Base-by-base conservation (phyloP, 1,140 invertebrate species). In the Drosophila mojavensis region DNA sequence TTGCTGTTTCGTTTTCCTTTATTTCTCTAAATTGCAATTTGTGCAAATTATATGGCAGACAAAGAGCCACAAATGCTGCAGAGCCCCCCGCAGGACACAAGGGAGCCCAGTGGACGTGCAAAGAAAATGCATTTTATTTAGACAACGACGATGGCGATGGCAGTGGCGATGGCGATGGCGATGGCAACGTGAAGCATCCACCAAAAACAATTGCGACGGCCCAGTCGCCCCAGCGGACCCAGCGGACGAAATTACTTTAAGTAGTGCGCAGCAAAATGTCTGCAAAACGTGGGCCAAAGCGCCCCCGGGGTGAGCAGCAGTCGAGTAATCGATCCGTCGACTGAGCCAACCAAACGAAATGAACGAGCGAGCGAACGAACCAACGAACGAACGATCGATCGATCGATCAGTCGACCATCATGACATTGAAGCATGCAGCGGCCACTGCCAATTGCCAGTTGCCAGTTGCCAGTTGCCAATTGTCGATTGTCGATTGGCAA, bases 1-100 rank as follows among this genome's bases (percentile, higher is more conserved):
- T 51, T 54, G 45, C 33, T 65, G 53, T 61, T 66, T 68, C 68
- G 59, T 74, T 68, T 89, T 82, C 84, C 64, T 83, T 81, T 84
- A 89, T 89, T 89, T 89, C 84, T 89, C 70, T 89, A 89, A 89
- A 89, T 89, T 89, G 84, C 84, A 89, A 83, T 89, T 89, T 89
- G 77, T 60, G 70, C 80, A 89, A 89, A 89, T 89, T 89, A 89
- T 89, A 89, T 84, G 75, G 51, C 77, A 80, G 83, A 65, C 76
- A 88, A 88, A 89, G 78, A 75, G 79, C 71, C 79, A 71, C 81
- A 86, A 86, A 85, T 75, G 81, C 64, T 84, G 77, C 20, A 20
- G 20, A 51, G 72, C 20, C 48, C 41, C 43, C 36, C 55, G 55
- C 51, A 54, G 55, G 33, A 62, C 61, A 45, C 39, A n/a, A 43